These are phyloP conservation scores for Dicyrtomina minuta DNA, from an alignment of 2,888 invertebrate genomes.

Conservation along the genomic window DNA sequence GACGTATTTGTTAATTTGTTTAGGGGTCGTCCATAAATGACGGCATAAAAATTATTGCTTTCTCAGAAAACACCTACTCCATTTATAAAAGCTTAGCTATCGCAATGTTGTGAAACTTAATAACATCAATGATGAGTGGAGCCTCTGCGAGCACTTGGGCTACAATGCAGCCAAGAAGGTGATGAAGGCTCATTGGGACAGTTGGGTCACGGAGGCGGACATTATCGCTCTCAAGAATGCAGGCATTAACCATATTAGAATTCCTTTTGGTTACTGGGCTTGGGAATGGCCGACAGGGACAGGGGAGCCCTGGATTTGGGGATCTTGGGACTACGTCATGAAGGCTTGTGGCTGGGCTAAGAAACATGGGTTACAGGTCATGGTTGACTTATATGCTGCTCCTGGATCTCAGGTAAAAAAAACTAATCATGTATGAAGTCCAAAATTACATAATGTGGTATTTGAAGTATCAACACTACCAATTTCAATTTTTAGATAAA, in stretches of 20 bases:
- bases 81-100: no score
- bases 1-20: no score
- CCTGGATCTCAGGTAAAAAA: slow-evolving; percentile 49
- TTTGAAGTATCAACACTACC: no score
- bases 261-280: slow-evolving; percentile 52
- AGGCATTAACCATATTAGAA: slow-evolving; percentile 51
- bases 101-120: no score
- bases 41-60: no score
- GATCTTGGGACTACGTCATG: slow-evolving; percentile 49
- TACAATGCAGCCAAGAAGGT: slow-evolving; percentile 37
- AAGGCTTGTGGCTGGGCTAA: slow-evolving; percentile 47
- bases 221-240: slow-evolving; percentile 43
- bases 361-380: slow-evolving; percentile 48
- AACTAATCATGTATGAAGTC: no score
- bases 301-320: slow-evolving; percentile 48
- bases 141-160: slow-evolving; percentile 40
- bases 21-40: no score
- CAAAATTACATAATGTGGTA: no score
- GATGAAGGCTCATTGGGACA: slow-evolving; percentile 47
- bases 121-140: slow-evolving; percentile 47
- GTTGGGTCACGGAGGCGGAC: slow-evolving; percentile 51
- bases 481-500: no score
- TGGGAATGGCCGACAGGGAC: slow-evolving; percentile 42
- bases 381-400: slow-evolving; percentile 52
- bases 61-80: no score